A percentile compares a stretch with the other conserved stretches of the same genome.
phyloP scores from a whole-genome alignment of 2,113 vertebrate genomes.

The Lamprologus callipterus region DNA sequence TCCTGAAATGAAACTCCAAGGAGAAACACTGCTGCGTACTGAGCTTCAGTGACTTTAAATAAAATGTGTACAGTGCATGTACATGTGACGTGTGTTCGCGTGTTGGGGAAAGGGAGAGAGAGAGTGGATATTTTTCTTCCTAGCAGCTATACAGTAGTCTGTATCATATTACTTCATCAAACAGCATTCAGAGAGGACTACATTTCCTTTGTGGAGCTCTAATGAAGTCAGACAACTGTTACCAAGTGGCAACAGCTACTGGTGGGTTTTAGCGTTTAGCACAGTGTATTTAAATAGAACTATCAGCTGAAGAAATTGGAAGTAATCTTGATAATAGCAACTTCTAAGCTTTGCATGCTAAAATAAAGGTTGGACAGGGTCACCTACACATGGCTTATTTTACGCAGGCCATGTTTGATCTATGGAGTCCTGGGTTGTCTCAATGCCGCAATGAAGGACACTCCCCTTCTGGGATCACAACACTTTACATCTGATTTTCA shows the following conservation, averaged over 20 bases:
- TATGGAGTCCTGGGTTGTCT: conserved; percentile 59
- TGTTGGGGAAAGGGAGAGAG: neutral
- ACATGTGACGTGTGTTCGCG: neutral
- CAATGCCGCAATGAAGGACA: conserved; percentile 62
- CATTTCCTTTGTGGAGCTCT: neutral
- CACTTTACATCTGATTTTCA: conserved; percentile 15
- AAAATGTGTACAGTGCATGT: conserved; percentile 26
- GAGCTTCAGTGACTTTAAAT: conserved; percentile 49
- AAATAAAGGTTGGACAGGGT: conserved; percentile 28
- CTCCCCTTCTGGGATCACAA: conserved; percentile 37
- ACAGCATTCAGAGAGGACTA: neutral
- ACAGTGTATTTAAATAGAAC: neutral
- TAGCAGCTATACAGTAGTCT: neutral
- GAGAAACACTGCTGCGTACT: conserved; percentile 50
- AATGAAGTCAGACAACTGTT: conserved; percentile 15
- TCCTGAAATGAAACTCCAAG: conserved; percentile 72
- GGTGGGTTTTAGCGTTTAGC: conserved; percentile 3
- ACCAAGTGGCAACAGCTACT: conserved; percentile 10
- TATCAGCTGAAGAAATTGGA: neutral
- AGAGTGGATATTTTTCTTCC: neutral
- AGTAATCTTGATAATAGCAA: conserved; percentile 35
- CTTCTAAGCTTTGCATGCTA: conserved; percentile 6
- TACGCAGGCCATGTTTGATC: conserved; percentile 57
- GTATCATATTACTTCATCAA: conserved; percentile 53
- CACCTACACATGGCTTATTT: conserved; percentile 51